These are phyloP conservation scores for Psylliodes chrysocephalus DNA, from an alignment of 2,888 invertebrate species.

Conservation along the genomic window DNA sequence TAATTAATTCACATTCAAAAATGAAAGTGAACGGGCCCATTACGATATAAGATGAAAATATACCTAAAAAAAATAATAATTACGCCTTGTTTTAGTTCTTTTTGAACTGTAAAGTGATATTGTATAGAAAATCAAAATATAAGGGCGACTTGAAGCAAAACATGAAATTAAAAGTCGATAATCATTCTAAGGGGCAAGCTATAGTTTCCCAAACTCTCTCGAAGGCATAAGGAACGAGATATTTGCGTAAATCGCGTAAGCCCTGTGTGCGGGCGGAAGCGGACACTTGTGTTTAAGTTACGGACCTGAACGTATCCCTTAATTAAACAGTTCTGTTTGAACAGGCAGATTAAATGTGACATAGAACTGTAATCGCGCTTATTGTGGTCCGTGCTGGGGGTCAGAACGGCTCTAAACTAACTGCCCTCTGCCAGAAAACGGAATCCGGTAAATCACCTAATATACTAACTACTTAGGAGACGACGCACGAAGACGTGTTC, in stretches of 20 bases:
- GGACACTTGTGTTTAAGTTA: slow-evolving; percentile 66
- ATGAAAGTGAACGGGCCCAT: no score
- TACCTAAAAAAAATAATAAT: no score
- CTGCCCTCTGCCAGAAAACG: slow-evolving; percentile 42
- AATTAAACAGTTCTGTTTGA: slow-evolving; percentile 67
- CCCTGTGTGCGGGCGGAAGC: slow-evolving; percentile 49
- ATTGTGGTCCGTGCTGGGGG: slow-evolving; percentile 61
- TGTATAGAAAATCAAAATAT: no score
- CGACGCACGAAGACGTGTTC: slow-evolving; percentile 13
- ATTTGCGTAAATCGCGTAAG: slow-evolving; percentile 43
- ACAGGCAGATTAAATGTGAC: slow-evolving; percentile 67
- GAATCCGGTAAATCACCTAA: slow-evolving; percentile 45
- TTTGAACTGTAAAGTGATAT: no score
- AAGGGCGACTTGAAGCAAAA: no score
- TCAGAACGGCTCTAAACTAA: slow-evolving; percentile 46
- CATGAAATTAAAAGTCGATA: no score
- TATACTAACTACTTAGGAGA: slow-evolving; percentile 38
- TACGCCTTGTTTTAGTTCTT: no score
- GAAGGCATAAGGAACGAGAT: slow-evolving; percentile 24
- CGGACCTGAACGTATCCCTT: slow-evolving; percentile 64
- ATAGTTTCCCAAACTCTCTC: not conserved
- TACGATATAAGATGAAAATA: no score
- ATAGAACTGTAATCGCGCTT: slow-evolving; percentile 66
- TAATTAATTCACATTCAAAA: no score
- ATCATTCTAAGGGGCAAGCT: not conserved